Percentiles rank a stretch among this genome's conserved stretches.
phyloP scores from a whole-genome alignment of 1,140 invertebrate species.

The Chrysoperla carnea region DNA sequence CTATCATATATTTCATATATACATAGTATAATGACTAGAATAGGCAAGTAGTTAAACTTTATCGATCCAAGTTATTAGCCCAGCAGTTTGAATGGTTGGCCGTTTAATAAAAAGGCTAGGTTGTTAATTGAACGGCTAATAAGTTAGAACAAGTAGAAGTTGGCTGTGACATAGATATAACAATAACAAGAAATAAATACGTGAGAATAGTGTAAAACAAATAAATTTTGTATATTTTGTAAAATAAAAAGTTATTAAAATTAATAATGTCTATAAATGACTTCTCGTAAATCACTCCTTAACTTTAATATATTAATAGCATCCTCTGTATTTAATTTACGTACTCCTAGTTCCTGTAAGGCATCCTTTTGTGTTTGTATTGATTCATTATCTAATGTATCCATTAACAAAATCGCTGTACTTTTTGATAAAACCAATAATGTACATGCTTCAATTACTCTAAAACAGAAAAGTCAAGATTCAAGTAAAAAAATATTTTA shows the following conservation, averaged over 20 bases:
- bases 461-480: conserved; percentile 24
- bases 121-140: too few species aligned
- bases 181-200: conserved; percentile 3
- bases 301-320: conserved; percentile 34
- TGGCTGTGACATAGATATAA: background rate
- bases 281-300: conserved; percentile 28
- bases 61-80: too few species aligned
- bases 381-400: conserved; percentile 34
- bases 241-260: background rate
- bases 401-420: conserved; percentile 53
- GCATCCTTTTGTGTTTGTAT: conserved; percentile 23
- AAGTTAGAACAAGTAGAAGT: too few species aligned
- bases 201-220: conserved; percentile 3
- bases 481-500: too few species aligned
- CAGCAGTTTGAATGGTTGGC: too few species aligned
- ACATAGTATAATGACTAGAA: too few species aligned
- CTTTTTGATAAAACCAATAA: conserved; percentile 58
- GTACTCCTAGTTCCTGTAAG: conserved; percentile 44
- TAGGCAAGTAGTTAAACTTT: too few species aligned
- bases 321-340: conserved; percentile 35
- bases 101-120: too few species aligned
- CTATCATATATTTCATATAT: too few species aligned
- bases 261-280: background rate
- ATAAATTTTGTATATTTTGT: background rate
- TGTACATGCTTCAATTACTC: conserved; percentile 59